A percentile compares a stretch with the other conserved stretches of the same genome.
Conservation (phyloP, 2,113 vertebrate species). For the Callorhinus ursinus region DNA sequence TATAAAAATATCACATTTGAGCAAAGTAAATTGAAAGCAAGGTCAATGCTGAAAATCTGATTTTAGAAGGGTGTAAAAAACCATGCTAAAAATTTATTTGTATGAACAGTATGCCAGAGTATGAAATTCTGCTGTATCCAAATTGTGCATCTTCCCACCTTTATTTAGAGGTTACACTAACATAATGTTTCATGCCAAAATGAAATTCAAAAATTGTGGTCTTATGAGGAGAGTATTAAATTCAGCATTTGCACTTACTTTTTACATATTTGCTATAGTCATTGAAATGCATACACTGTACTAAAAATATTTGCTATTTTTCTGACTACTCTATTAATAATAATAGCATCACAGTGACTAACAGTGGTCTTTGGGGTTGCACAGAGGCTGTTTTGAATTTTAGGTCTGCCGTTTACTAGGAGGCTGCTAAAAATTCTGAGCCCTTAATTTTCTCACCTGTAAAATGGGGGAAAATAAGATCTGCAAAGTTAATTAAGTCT, state of each 20-base stretch:
- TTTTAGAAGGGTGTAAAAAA: not conserved
- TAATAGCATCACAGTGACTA: not conserved
- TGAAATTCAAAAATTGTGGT: not conserved
- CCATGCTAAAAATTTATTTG: not conserved
- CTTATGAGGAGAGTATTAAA: not conserved
- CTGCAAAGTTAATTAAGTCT: constrained; percentile 26
- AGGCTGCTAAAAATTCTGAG: not conserved
- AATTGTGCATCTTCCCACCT: not conserved
- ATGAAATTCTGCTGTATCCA: constrained; percentile 14
- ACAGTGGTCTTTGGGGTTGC: not conserved
- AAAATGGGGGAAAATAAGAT: not conserved
- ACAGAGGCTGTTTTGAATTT: not conserved
- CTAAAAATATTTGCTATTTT: not conserved
- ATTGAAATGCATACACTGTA: not conserved
- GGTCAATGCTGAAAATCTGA: not conserved
- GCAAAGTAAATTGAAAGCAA: constrained; percentile 7
- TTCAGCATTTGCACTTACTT: not conserved
- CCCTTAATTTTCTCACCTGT: not conserved
- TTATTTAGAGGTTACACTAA: not conserved
- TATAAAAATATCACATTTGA: not conserved
- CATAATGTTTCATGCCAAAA: not conserved
- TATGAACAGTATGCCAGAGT: not conserved
- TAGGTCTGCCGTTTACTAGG: not conserved
- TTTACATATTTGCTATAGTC: not conserved
- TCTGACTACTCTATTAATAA: not conserved